Evolutionary conservation across 1,140 invertebrate species (phyloP), one percentile per base, ranked within the genome.

Genomic region (Drosophila micromelanica): DNA sequence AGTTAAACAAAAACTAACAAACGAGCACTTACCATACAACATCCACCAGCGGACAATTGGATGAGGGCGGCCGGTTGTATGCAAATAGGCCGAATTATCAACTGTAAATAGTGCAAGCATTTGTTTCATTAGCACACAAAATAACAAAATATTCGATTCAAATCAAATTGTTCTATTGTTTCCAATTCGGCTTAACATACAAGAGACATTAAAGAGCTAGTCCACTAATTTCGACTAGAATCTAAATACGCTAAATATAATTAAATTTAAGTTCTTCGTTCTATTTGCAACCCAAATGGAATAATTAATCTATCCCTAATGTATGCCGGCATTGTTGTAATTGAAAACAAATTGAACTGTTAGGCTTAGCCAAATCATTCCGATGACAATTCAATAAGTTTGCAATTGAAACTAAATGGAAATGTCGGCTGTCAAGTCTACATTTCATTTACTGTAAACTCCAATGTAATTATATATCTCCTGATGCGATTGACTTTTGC

Each of bases 61-160:
- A 38, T 61, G 55, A 20, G 67, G 55, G 30, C 30, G 45, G 49
- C 42, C 46, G 38, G 12, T 55, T 32, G 38, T 62, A 38, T 52
- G 51, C 65, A 74, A 74, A 74, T 56, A 43, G 23, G 40, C 35
- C 37, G 13, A 62, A 56, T 49, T 46, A 56, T 43, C 51, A 74
- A 62, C 71, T 74, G 71, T 35, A 74, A 74, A 74, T 74, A 73
- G 11, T 13, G n/a, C n/a, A 70, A 62, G 61, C 13, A 69, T 60
- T 55, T 46, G 38, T 54, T 69, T 61, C 20, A 73, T 68, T 60
- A 68, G 45, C 13, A 23, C 15, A 15, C 20, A 15, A 11, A 35
- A 35, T 59, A 23, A 5, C n/a, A 37, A 20, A 45, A 4, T 11
- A 43, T 46, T 35, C 13, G 17, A n/a, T 20, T 27, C 3, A 30